Evolutionary conservation across 2,888 invertebrate genomes (phyloP).

Genomic region (Orthonevra nobilis): DNA sequence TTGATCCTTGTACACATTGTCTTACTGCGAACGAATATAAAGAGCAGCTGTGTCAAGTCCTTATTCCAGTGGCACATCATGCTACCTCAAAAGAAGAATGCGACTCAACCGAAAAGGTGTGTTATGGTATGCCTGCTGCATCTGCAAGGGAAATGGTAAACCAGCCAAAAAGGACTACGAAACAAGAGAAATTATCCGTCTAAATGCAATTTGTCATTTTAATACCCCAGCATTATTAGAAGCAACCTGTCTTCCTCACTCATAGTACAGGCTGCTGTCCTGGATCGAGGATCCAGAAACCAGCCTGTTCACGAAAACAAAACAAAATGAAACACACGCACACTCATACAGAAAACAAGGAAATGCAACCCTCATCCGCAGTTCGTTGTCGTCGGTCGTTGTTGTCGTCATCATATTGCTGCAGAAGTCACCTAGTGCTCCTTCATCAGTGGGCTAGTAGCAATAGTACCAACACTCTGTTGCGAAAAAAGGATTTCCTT

Average conservation of each 20-base stretch:
- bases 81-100: constrained; percentile 16
- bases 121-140: neutral
- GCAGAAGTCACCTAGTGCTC: constrained; percentile 23
- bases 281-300: no score
- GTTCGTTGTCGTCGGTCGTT: constrained; percentile 12
- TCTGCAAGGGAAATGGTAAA: neutral
- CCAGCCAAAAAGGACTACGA: constrained; percentile 4
- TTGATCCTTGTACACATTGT: neutral
- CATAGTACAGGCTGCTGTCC: constrained; percentile 26
- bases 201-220: constrained; percentile 72
- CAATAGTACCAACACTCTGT: neutral
- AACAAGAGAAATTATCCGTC: constrained; percentile 65
- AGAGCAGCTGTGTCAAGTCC: constrained; percentile 30
- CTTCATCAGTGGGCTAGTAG: neutral
- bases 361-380: constrained; percentile 60
- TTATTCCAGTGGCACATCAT: constrained; percentile 9
- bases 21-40: constrained; percentile 24
- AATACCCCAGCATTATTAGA: constrained; percentile 67
- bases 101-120: constrained; percentile 18
- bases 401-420: constrained; percentile 25
- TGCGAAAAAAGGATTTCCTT: constrained; percentile 27
- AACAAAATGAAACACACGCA: neutral
- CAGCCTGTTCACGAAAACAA: no score
- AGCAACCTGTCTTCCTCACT: constrained; percentile 61
- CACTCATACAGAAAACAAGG: constrained; percentile 32